Percentiles rank a stretch among this genome's conserved stretches.
Conservation (phyloP, 2,888 invertebrate species). For the Lochmaea capreae region DNA sequence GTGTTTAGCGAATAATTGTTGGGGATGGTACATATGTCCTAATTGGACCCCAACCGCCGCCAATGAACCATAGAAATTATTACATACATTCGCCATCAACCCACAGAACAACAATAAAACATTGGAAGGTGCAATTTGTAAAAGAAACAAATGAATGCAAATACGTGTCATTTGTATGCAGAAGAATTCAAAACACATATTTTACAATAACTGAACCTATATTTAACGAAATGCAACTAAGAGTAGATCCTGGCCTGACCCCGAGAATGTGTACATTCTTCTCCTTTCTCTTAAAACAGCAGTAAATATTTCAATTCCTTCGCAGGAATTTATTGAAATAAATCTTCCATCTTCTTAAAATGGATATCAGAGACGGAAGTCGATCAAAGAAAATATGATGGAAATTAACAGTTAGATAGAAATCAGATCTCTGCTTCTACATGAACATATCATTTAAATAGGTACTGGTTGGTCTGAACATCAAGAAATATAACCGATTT, state of each 20-base stretch:
- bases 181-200: constrained; percentile 47
- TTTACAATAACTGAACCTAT: constrained; percentile 44
- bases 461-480: not conserved
- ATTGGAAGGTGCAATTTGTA: constrained; percentile 53
- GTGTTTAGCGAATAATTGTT: constrained; percentile 1
- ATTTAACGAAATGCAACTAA: constrained; percentile 37
- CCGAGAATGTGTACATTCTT: constrained; percentile 31
- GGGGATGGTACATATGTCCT: not conserved
- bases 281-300: constrained; percentile 32
- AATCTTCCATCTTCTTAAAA: constrained; percentile 22
- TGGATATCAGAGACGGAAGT: constrained; percentile 13
- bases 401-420: not conserved
- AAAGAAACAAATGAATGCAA: constrained; percentile 51
- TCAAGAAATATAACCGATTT: not conserved
- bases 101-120: constrained; percentile 48
- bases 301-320: constrained; percentile 32
- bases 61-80: constrained; percentile 24
- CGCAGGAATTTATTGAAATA: constrained; percentile 22
- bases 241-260: constrained; percentile 31
- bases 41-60: constrained; percentile 12
- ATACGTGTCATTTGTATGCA: constrained; percentile 51
- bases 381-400: constrained; percentile 18
- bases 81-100: constrained; percentile 42
- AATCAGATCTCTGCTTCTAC: not conserved
- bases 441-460: not conserved